Base-by-base conservation (phyloP, 2,888 invertebrate species). In the Plemyria rubiginata region DNA sequence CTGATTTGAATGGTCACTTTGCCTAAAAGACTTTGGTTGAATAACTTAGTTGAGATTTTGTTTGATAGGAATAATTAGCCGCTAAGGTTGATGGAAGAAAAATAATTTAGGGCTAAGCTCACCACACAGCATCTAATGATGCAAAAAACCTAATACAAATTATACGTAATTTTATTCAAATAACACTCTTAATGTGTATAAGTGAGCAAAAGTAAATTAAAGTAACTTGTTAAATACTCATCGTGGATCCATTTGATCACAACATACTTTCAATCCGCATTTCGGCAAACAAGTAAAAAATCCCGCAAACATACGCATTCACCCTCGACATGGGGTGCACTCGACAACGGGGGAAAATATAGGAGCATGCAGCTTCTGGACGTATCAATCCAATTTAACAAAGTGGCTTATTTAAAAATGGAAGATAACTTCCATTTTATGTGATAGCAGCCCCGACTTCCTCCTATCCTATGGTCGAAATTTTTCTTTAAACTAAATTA, bases 1-100 rank as follows among this genome's bases (percentile, higher is more conserved):
- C 79, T 80, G 80, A 81, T 87, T 87, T 81, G 78, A 80, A 85
- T 83, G 82, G 84, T 81, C 84, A 86, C 78, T 84, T 78, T 74
- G 76, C 73, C 73, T 75, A 70, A 69, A 72, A 76, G 73, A 78
- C 74, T 74, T 66, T 55, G 73, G 65, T 67, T 61, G 62, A 56
- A 62, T 57, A 65, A 67, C 69, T 67, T 54, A 53, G 56, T 4
- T 11, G 12, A 52, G 16, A 8, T 16, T 15, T 36, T 13, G 12
- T 16, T 43, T 48, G 45, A 15, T 12, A 40, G 40, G n/a, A n/a
- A n/a, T n/a, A n/a, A n/a, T n/a, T n/a, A n/a, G n/a, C n/a, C n/a
- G n/a, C n/a, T n/a, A n/a, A n/a, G n/a, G n/a, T n/a, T n/a, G n/a
- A n/a, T n/a, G n/a, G n/a, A n/a, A n/a, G n/a, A n/a, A n/a, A n/a